phyloP scores from a whole-genome alignment of 1,140 invertebrate genomes.

The Schlechtendalia chinensis region DNA sequence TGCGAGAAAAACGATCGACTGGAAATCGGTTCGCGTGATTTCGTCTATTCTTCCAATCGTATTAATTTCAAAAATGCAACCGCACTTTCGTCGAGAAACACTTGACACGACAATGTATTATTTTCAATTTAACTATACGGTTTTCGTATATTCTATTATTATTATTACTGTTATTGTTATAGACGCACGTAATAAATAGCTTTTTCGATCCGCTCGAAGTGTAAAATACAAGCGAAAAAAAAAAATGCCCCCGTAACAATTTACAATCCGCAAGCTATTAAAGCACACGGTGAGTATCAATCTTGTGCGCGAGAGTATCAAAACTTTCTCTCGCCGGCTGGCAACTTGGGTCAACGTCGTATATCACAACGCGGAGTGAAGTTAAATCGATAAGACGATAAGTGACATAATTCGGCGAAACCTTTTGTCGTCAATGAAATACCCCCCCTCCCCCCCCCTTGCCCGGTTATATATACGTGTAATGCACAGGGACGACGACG shows the following conservation, averaged over 20 bases:
- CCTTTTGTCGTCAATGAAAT: constrained; percentile 12
- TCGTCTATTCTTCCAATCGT: no score
- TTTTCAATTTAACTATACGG: no score
- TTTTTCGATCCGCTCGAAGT: neutral
- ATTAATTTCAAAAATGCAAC: no score
- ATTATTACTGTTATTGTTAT: neutral
- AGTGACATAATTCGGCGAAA: constrained; percentile 13
- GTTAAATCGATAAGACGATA: constrained; percentile 29
- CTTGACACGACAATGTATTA: no score
- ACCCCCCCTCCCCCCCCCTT: neutral
- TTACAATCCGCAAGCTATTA: constrained; percentile 6
- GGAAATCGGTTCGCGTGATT: no score
- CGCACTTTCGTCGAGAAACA: no score
- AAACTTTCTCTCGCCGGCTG: neutral
- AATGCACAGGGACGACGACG: no score
- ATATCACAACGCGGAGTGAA: constrained; percentile 8
- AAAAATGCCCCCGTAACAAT: no score
- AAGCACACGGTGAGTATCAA: constrained; percentile 13
- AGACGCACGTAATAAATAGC: neutral
- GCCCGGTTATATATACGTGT: no score
- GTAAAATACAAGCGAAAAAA: neutral
- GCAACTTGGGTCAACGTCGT: constrained; percentile 23
- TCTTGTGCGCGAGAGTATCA: neutral
- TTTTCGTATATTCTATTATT: no score
- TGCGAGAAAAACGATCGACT: no score